These are phyloP conservation scores for Xylota sylvarum DNA, from an alignment of 2,888 invertebrate genomes.

Conservation along the genomic window DNA sequence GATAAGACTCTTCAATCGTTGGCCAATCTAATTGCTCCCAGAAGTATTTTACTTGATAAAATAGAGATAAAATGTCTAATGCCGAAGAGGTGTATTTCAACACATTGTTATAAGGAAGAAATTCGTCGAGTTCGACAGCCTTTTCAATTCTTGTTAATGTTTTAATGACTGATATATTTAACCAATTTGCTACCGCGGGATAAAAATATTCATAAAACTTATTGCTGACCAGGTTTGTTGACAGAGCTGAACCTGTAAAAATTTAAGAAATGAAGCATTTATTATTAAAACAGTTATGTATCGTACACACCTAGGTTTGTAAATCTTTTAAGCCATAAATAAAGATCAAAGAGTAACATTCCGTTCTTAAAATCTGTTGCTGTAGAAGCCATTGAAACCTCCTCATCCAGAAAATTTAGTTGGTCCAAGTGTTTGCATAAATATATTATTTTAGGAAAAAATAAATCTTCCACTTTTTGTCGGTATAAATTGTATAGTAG, in stretches of 20 bases:
- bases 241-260: constrained; percentile 24
- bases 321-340: constrained; percentile 36
- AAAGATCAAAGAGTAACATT: constrained; percentile 32
- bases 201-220: constrained; percentile 32
- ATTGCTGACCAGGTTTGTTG: not conserved
- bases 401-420: constrained; percentile 22
- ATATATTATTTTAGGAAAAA: constrained; percentile 12
- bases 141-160: constrained; percentile 31
- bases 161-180: constrained; percentile 44
- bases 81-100: constrained; percentile 29
- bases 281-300: not conserved
- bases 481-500: constrained; percentile 16
- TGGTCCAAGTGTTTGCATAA: constrained; percentile 11
- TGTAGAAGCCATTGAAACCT: not conserved
- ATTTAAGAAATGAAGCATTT: not conserved
- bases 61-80: constrained; percentile 36
- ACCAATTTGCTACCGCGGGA: constrained; percentile 29
- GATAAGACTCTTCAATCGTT: constrained; percentile 30
- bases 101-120: constrained; percentile 2
- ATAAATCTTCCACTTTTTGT: not conserved
- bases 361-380: constrained; percentile 5
- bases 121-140: constrained; percentile 32
- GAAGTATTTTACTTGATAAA: constrained; percentile 48
- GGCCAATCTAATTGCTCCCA: constrained; percentile 44
- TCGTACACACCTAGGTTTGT: not conserved